phyloP scores from a whole-genome alignment of 2,113 vertebrate genomes.

The human region GRCh38 chr14:67212501-67213000 shows the following conservation, averaged over 20 bases:
- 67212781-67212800: not conserved
- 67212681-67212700: not conserved
- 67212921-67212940: not conserved
- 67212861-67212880: not conserved
- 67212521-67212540: too few species aligned
- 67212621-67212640: too few species aligned
- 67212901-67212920: not conserved
- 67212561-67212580: too few species aligned
- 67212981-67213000: not conserved
- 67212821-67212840: not conserved
- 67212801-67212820: not conserved
- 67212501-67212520: too few species aligned
- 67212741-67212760: not conserved
- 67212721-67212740: not conserved
- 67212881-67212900: not conserved
- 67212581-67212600: too few species aligned
- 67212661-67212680: not conserved
- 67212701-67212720: not conserved
- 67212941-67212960: not conserved
- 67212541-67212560: too few species aligned
- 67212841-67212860: too few species aligned
- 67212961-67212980: not conserved
- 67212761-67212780: not conserved
- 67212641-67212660: too few species aligned
- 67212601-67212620: too few species aligned